Conservation (phyloP, 2,888 invertebrate species). For the Apotomis turbidana region DNA sequence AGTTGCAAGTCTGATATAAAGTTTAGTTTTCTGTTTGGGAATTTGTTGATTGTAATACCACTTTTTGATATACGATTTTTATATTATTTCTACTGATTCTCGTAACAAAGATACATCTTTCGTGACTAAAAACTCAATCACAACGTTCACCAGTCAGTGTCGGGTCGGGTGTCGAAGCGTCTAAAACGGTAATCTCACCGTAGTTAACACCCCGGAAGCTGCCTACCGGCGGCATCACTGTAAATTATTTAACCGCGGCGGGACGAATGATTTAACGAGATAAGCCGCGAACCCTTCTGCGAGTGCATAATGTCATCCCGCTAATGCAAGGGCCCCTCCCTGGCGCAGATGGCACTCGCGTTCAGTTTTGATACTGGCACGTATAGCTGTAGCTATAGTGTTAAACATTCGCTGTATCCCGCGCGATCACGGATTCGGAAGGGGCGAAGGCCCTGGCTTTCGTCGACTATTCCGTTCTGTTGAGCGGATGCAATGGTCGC, state of each 20-base stretch:
- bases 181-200: constrained; percentile 54
- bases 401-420: constrained; percentile 79
- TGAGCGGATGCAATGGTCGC: constrained; percentile 75
- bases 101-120: too few species aligned
- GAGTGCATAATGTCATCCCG: constrained; percentile 82
- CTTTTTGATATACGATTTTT: too few species aligned
- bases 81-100: too few species aligned
- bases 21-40: too few species aligned
- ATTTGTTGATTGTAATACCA: too few species aligned
- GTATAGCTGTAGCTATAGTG: constrained; percentile 44
- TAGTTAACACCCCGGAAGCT: constrained; percentile 56
- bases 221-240: constrained; percentile 61
- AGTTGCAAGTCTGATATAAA: too few species aligned
- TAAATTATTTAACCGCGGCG: constrained; percentile 67
- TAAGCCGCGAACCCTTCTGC: constrained; percentile 76
- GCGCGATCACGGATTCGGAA: constrained; percentile 78
- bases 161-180: constrained; percentile 2
- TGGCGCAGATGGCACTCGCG: constrained; percentile 79
- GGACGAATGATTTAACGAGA: constrained; percentile 73
- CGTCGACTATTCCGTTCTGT: constrained; percentile 71
- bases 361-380: constrained; percentile 70
- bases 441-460: constrained; percentile 79
- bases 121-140: too few species aligned
- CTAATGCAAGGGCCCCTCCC: constrained; percentile 79
- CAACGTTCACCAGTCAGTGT: not conserved